Conservation (phyloP, 2,888 invertebrate species). For the Trilocha varians region DNA sequence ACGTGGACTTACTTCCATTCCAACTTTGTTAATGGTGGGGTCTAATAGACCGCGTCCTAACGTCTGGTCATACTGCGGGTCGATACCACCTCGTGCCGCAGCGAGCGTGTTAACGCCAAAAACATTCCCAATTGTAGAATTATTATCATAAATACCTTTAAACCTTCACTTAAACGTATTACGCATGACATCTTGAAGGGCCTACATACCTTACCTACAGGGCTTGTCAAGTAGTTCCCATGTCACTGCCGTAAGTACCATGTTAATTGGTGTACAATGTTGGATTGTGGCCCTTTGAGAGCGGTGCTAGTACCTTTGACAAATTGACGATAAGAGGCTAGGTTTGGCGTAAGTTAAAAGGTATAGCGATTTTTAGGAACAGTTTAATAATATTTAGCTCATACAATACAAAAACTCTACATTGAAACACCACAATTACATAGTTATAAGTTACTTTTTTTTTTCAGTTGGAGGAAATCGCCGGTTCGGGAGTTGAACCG, state of each 20-base stretch:
- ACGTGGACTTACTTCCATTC: too few relatives aligned
- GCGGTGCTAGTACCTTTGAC: slow-evolving; percentile 18
- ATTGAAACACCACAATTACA: too few relatives aligned
- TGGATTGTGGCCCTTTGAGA: slow-evolving; percentile 9
- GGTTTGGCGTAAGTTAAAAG: slow-evolving; percentile 12
- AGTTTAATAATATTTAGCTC: too few relatives aligned
- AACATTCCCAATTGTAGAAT: not conserved
- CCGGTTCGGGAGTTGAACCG: too few relatives aligned
- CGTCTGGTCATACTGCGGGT: too few relatives aligned
- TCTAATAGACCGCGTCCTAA: too few relatives aligned
- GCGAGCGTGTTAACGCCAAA: too few relatives aligned
- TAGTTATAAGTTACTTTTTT: too few relatives aligned
- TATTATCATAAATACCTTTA: not conserved
- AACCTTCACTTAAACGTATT: not conserved
- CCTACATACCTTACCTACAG: not conserved
- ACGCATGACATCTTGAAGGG: not conserved
- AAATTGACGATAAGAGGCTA: slow-evolving; percentile 17
- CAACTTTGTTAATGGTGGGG: too few relatives aligned
- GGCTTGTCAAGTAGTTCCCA: slow-evolving; percentile 14
- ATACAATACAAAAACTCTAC: too few relatives aligned
- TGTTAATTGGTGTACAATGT: slow-evolving; percentile 21
- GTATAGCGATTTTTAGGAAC: not conserved
- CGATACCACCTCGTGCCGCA: too few relatives aligned
- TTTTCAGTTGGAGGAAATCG: too few relatives aligned
- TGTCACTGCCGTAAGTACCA: slow-evolving; percentile 16